These are phyloP conservation scores for Arothron firmamentum DNA, from an alignment of 2,113 vertebrate genomes.

Conservation along the genomic window DNA sequence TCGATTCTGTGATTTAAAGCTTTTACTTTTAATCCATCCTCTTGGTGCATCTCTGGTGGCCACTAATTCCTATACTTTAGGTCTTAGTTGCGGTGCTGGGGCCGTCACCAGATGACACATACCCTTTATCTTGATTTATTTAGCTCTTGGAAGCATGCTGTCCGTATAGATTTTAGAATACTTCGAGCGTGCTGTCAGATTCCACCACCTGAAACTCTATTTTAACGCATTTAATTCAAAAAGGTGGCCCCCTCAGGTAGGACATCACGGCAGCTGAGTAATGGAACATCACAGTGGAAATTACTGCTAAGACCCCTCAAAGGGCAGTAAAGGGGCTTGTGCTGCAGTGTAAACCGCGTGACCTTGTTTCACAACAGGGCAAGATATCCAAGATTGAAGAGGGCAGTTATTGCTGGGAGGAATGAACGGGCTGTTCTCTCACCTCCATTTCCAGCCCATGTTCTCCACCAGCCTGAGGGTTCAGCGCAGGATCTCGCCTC, in stretches of 20 bases:
- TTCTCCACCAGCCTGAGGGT: too few relatives aligned
- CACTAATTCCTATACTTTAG: constrained; percentile 32
- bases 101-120: constrained; percentile 25
- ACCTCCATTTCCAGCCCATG: too few relatives aligned
- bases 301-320: background rate
- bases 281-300: constrained; percentile 24
- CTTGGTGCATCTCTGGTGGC: constrained; percentile 27
- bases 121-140: constrained; percentile 45
- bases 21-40: constrained; percentile 18
- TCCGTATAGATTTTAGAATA: constrained; percentile 3
- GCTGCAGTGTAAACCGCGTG: constrained; percentile 43
- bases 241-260: too few relatives aligned
- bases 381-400: constrained; percentile 34
- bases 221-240: background rate
- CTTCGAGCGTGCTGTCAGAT: too few relatives aligned
- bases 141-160: constrained; percentile 19
- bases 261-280: background rate
- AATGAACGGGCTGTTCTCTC: too few relatives aligned
- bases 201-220: background rate
- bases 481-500: too few relatives aligned
- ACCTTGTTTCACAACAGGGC: constrained; percentile 51
- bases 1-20: constrained; percentile 43
- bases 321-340: too few relatives aligned
- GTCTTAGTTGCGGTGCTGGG: constrained; percentile 42
- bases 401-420: constrained; percentile 29